A percentile compares a stretch with the other conserved stretches of the same genome.
Evolutionary conservation across 23 tunicate species (phyloP).

Genomic region (Styela clava): DNA sequence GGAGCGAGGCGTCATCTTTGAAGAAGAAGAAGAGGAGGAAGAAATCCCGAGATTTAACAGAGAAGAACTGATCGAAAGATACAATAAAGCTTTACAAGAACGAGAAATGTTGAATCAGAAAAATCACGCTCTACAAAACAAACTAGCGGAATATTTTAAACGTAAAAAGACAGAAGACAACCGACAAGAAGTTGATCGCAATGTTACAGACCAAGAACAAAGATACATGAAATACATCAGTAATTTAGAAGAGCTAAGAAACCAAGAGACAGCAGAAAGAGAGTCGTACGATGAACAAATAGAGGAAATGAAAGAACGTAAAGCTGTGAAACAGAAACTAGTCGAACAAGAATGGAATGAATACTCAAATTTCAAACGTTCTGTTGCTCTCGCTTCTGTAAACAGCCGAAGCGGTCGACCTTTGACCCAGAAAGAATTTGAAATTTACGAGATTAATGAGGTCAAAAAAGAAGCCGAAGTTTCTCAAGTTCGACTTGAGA

Average conservation of each 20-base stretch:
- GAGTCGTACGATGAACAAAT: constrained; percentile 79
- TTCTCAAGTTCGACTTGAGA: constrained; percentile 92
- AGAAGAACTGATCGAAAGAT: constrained; percentile 75
- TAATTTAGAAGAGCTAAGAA: constrained; percentile 81
- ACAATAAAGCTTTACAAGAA: constrained; percentile 73
- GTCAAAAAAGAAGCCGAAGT: constrained; percentile 87
- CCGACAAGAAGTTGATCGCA: constrained; percentile 77
- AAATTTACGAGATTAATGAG: constrained; percentile 62
- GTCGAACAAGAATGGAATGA: constrained; percentile 88
- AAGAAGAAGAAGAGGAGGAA: constrained; percentile 38
- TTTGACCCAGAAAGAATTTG: constrained; percentile 48
- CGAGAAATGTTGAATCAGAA: constrained; percentile 71
- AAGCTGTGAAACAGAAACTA: constrained; percentile 64
- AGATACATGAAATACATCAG: constrained; percentile 92
- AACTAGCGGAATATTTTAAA: constrained; percentile 89
- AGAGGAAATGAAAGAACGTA: constrained; percentile 55
- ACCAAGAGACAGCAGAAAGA: constrained; percentile 60
- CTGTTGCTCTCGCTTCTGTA: constrained; percentile 69
- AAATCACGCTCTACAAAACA: constrained; percentile 78
- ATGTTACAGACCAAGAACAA: constrained; percentile 85
- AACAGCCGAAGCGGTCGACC: constrained; percentile 77
- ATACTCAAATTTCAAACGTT: constrained; percentile 48
- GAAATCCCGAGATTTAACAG: constrained; percentile 50
- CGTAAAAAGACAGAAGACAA: constrained; percentile 84
- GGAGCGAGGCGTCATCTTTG: constrained; percentile 14